Evolutionary conservation across 2,113 vertebrate species (phyloP), one percentile per base, ranked within the genome.

Genomic region (Rhynchomys soricoides): DNA sequence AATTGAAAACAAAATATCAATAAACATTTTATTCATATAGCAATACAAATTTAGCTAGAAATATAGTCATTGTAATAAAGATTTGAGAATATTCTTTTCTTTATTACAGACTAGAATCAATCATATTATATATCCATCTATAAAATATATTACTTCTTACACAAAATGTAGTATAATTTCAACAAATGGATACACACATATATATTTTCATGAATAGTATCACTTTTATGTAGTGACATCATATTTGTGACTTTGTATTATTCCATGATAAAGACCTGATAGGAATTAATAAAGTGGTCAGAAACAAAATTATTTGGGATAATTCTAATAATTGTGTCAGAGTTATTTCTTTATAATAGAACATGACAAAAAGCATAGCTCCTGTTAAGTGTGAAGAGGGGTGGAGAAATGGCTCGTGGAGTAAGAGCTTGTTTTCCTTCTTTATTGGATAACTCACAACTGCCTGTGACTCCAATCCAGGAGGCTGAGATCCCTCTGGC

Each of bases 21-120:
- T 92, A 78, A 92, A 57, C 79, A 31, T 86, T 89, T 91, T 88
- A 68, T 31, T 93, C 88, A 89, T 88, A 29, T 81, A 79, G 37
- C 45, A n/a, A 96, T 83, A 8, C 26, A 48, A 40, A 29, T 93
- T 86, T 91, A 59, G 62, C n/a, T 93, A 78, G 40, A 93, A 11
- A 94, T 34, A 88, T 19, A 64, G 13, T 91, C 87, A 45, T 3
- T 75, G 11, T 22, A 85, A 57, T 92, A 21, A 93, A 71, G 59
- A 78, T 57, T 94, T 91, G 26, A 94, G 52, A 11, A 73, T 87
- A 86, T 87, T 86, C 66, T 71, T 93, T 88, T 87, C 78, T 93
- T 94, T 4, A 59, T 87, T 71, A 74, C 45, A 87, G 5, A 55
- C 55, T 70, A 17, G 79, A 97, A 91, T 91, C 45, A 95, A 83